Evolutionary conservation across 2,113 vertebrate genomes (phyloP), one percentile per base, ranked within the genome.

Genomic region (Xenopus tropicalis): DNA sequence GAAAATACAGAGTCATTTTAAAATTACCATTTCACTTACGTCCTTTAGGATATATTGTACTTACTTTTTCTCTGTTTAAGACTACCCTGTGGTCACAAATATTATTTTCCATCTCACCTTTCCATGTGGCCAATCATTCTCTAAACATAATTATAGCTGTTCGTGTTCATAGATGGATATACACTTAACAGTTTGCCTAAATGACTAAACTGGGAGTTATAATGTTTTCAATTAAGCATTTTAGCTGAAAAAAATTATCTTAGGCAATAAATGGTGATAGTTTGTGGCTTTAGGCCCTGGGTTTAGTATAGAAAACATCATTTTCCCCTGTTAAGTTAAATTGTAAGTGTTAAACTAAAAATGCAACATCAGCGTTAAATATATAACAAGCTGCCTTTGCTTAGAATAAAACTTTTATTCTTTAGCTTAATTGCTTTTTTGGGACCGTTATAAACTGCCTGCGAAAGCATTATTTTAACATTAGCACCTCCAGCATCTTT

Each of bases 401-500:
- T 87, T 84, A 84, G 83, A 86, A 87, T 79, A 84, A 37, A 85
- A 85, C 83, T 79, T 84, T 86, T 87, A 82, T 83, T 82, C 87
- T 86, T 85, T 62, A 81, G 83, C 80, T 87, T 86, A 87, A 88
- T 88, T 88, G 86, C 86, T 82, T 85, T 82, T 85, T 74, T 78
- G 83, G 86, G 79, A 83, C 77, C 74, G 81, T 84, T 86, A 86
- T 84, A 83, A 85, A 82, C 80, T 85, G 86, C 78, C 73, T 80
- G 66, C 68, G 77, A 78, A 56, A 74, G 51, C 54, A 72, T 63
- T 69, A 69, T 78, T 67, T 80, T 79, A 80, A 74, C 67, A 54
- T 77, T 74, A 80, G 68, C 79, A 74, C 67, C 77, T 78, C 48
- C 78, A 71, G 74, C 79, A 71, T 80, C 79, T 82, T 70, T 74